These are phyloP conservation scores for Microplitis mediator DNA, from an alignment of 1,140 invertebrate genomes.

Conservation along the genomic window DNA sequence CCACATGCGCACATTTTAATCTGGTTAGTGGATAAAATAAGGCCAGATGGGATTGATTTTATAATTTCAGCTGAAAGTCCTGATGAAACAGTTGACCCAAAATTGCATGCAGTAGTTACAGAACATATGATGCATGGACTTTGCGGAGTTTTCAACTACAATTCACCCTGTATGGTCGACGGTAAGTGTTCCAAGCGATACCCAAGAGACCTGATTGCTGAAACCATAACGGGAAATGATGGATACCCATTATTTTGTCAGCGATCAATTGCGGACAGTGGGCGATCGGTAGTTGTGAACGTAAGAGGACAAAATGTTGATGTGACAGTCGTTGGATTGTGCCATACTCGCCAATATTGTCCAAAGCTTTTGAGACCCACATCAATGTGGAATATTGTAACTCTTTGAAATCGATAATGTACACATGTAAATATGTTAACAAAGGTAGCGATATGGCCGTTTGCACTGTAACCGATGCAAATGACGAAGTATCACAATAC, in stretches of 20 bases:
- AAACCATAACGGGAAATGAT: constrained; percentile 49
- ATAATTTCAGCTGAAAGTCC: constrained; percentile 65
- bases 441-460: constrained; percentile 43
- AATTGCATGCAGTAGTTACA: constrained; percentile 52
- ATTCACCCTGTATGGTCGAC: constrained; percentile 61
- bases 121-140: constrained; percentile 65
- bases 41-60: constrained; percentile 34
- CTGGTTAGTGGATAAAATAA: constrained; percentile 50
- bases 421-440: constrained; percentile 42
- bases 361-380: constrained; percentile 56
- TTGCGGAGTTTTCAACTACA: constrained; percentile 57
- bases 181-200: constrained; percentile 59
- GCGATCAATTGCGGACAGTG: constrained; percentile 25
- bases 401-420: constrained; percentile 31
- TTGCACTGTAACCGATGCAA: constrained; percentile 27
- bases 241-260: constrained; percentile 51
- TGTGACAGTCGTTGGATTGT: constrained; percentile 64
- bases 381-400: constrained; percentile 45
- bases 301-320: background rate
- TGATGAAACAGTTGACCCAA: constrained; percentile 51
- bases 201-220: constrained; percentile 44
- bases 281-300: constrained; percentile 25
- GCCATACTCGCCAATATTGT: constrained; percentile 62
- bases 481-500: constrained; percentile 46
- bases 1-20: constrained; percentile 58